Conservation (phyloP, 1,140 invertebrate species). For the Lepidurus arcticus region DNA sequence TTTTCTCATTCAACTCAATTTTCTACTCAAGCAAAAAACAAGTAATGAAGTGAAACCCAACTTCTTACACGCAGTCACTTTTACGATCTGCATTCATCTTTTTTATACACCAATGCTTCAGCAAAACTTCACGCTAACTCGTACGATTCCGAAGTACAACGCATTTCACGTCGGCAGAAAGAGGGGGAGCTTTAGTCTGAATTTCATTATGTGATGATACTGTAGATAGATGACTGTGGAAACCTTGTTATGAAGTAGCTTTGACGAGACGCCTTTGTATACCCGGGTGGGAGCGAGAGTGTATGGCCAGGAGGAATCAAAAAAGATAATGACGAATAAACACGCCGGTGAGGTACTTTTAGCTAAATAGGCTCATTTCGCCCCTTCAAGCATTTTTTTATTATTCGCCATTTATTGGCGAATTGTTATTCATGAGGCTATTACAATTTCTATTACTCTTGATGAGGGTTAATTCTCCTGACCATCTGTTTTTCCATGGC, state of each 20-base stretch:
- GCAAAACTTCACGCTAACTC: not conserved
- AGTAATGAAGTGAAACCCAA: not conserved
- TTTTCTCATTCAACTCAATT: not conserved
- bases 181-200: not conserved
- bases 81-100: not conserved
- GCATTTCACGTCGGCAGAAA: not conserved
- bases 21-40: not conserved
- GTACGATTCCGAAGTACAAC: not conserved
- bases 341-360: not conserved
- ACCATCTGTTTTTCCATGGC: not conserved
- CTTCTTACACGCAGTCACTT: not conserved
- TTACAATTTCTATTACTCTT: not conserved
- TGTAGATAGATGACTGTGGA: not conserved
- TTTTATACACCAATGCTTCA: not conserved
- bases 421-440: not conserved
- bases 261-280: slow-evolving; percentile 1
- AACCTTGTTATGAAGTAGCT: not conserved
- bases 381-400: not conserved
- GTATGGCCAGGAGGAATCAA: not conserved
- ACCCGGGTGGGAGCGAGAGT: not conserved
- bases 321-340: not conserved
- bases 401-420: not conserved
- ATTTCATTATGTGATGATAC: not conserved
- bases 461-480: not conserved
- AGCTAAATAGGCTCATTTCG: not conserved